These are phyloP conservation scores for Gymnocheta viridis DNA, from an alignment of 2,888 invertebrate genomes.

Conservation along the genomic window DNA sequence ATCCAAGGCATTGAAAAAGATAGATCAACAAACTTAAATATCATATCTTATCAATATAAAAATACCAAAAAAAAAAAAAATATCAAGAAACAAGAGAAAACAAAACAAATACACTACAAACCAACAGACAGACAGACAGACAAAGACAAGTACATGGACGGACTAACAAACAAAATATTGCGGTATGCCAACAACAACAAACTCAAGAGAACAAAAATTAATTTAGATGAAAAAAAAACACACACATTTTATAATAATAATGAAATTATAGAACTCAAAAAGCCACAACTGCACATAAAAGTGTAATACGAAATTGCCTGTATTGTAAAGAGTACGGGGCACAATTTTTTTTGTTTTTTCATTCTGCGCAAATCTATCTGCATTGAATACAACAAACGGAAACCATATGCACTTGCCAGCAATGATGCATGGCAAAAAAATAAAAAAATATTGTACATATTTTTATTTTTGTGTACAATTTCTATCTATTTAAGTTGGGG, in stretches of 20 bases:
- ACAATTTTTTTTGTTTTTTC: not conserved
- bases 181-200: constrained; percentile 38
- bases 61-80: constrained; percentile 36
- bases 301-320: constrained; percentile 63
- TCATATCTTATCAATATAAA: constrained; percentile 67
- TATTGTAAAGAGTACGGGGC: constrained; percentile 29
- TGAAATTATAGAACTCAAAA: constrained; percentile 63
- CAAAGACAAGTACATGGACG: not conserved
- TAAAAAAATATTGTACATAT: constrained; percentile 19
- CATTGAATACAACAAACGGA: constrained; percentile 59
- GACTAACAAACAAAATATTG: constrained; percentile 35
- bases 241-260: constrained; percentile 56
- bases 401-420: constrained; percentile 69
- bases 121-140: constrained; percentile 1
- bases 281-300: constrained; percentile 53
- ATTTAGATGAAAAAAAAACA: not conserved
- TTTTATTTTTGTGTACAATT: constrained; percentile 51
- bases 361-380: constrained; percentile 51
- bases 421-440: constrained; percentile 62
- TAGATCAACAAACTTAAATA: constrained; percentile 69
- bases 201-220: not conserved
- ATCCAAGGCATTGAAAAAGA: constrained; percentile 66
- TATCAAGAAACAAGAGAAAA: constrained; percentile 12
- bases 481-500: constrained; percentile 53
- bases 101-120: not conserved